phyloP scores from a whole-genome alignment of 37 sponge, comb jelly and placozoan species.

The Chondrosia reniformis region DNA sequence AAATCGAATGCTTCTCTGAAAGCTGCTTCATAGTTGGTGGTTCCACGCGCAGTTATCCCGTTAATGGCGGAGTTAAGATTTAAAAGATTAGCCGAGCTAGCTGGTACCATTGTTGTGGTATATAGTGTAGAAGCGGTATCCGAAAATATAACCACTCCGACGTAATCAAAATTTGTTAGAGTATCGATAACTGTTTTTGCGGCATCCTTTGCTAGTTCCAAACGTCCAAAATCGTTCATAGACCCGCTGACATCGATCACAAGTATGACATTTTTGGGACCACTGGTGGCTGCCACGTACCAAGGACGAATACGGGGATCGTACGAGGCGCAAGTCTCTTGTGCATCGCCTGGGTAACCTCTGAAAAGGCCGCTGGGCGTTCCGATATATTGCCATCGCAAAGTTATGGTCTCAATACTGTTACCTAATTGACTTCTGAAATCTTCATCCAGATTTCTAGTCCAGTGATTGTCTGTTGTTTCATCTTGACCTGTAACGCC shows the following conservation, averaged over 20 bases:
- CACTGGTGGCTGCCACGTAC: conserved; percentile 37
- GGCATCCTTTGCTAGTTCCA: not conserved
- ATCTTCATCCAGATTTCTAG: not conserved
- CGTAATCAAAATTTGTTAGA: conserved; percentile 2
- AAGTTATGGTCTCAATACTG: not conserved
- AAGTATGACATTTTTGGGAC: conserved; percentile 32
- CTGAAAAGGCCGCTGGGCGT: conserved; percentile 6
- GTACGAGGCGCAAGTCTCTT: conserved; percentile 13
- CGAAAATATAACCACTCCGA: conserved; percentile 1
- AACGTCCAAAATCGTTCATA: not conserved
- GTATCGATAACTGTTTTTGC: conserved; percentile 5
- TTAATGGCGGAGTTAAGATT: not conserved
- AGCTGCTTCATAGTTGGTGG: conserved; percentile 2
- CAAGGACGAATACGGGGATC: conserved; percentile 44
- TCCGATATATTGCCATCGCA: conserved; percentile 25
- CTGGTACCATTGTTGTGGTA: not conserved
- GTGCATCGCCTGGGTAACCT: not conserved
- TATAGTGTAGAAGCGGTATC: not conserved
- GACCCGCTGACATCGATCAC: conserved; percentile 17
- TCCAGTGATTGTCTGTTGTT: conserved; percentile 8
- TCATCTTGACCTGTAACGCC: not conserved
- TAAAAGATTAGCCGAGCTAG: not conserved
- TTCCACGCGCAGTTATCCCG: not conserved
- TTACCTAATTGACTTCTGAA: not conserved
- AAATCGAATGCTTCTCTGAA: not conserved